Evolutionary conservation across 1,140 invertebrate genomes (phyloP).

Genomic region (Solenopsis invicta): DNA sequence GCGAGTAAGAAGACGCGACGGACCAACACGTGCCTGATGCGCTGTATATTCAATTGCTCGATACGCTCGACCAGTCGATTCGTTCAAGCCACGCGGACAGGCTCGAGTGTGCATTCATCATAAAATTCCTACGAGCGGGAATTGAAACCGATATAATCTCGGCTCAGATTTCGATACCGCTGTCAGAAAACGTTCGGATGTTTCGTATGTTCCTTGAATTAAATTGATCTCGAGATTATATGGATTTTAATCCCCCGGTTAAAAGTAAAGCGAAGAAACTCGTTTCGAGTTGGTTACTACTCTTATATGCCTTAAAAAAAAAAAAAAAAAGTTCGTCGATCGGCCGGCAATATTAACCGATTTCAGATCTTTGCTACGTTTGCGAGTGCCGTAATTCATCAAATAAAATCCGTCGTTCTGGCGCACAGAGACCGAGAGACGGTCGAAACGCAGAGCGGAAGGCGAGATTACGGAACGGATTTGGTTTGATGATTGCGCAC

Average conservation of each 20-base stretch:
- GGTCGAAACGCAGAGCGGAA: not conserved
- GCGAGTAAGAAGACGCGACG: conserved; percentile 56
- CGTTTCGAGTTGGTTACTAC: conserved; percentile 58
- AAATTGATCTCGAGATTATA: conserved; percentile 24
- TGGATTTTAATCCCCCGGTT: conserved; percentile 20
- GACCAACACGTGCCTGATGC: conserved; percentile 79
- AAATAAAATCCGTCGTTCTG: conserved; percentile 67
- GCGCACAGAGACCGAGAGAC: not conserved
- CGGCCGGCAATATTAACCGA: conserved; percentile 33
- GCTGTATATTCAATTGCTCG: conserved; percentile 42
- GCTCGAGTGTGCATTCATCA: conserved; percentile 43
- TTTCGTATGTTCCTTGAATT: not conserved
- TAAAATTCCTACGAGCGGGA: conserved; percentile 32
- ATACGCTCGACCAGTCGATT: conserved; percentile 30
- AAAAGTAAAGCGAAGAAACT: conserved; percentile 39
- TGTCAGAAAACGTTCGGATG: not conserved
- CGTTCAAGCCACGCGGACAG: conserved; percentile 48
- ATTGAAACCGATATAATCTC: conserved; percentile 43
- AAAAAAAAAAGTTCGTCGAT: conserved; percentile 26
- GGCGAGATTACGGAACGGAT: conserved; percentile 23
- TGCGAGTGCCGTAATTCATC: conserved; percentile 70
- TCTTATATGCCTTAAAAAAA: conserved; percentile 63
- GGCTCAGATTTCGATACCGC: not conserved
- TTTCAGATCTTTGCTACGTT: conserved; percentile 51
- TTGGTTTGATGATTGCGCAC: conserved; percentile 34